Conservation (phyloP, 1,140 invertebrate genomes). For the Calliphora vicina region DNA sequence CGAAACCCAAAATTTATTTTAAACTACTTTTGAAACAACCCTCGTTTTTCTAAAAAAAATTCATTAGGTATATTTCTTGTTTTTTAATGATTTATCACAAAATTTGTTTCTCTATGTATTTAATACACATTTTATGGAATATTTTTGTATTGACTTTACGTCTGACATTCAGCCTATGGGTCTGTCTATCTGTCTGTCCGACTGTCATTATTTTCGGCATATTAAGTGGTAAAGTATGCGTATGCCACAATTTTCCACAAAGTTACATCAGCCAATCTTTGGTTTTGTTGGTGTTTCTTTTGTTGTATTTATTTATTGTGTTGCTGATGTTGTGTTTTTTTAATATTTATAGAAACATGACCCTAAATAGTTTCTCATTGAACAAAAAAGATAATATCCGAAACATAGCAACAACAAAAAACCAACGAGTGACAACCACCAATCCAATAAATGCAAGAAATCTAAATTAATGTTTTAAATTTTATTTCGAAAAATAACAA, state of each 20-base stretch:
- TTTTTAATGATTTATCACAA: background rate
- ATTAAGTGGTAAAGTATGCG: background rate
- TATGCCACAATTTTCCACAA: constrained; percentile 22
- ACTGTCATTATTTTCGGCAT: background rate
- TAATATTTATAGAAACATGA: background rate
- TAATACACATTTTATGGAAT: background rate
- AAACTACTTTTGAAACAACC: too few species aligned
- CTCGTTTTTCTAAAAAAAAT: background rate
- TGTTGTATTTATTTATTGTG: background rate
- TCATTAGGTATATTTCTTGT: background rate
- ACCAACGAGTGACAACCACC: too few species aligned
- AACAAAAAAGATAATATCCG: background rate
- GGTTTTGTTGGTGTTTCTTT: background rate
- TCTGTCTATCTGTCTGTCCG: background rate
- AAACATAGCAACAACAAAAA: background rate
- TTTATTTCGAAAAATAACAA: background rate
- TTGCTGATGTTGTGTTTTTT: background rate
- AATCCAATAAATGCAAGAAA: background rate
- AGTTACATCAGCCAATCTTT: constrained; percentile 29
- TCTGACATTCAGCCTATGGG: too few species aligned
- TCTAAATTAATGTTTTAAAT: background rate
- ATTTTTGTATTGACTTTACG: background rate
- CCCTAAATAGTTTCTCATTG: constrained; percentile 4
- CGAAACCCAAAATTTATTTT: too few species aligned
- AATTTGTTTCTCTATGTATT: too few species aligned